phyloP scores from a whole-genome alignment of 2,113 vertebrate genomes.

The Amphiprion percula region DNA sequence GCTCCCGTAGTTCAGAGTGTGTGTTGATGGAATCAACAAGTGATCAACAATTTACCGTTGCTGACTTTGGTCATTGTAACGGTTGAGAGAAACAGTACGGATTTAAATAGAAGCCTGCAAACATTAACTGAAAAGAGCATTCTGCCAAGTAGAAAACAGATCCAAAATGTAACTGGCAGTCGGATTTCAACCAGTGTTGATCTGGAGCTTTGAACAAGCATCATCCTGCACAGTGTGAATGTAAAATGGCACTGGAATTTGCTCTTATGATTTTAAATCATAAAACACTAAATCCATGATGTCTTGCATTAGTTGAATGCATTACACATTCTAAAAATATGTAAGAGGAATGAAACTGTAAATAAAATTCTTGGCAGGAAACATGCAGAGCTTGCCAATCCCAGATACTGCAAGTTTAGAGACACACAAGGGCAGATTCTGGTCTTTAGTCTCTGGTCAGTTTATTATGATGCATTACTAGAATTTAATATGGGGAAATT shows the following conservation, averaged over 20 bases:
- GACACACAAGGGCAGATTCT: background rate
- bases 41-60: background rate
- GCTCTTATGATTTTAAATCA: background rate
- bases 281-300: background rate
- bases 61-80: background rate
- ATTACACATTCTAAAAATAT: too few relatives aligned
- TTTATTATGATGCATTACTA: background rate
- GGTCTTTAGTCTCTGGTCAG: background rate
- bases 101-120: background rate
- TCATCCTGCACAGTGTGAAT: background rate
- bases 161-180: background rate
- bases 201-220: background rate
- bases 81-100: background rate
- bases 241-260: background rate
- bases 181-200: background rate
- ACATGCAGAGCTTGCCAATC: background rate
- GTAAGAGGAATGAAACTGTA: too few relatives aligned
- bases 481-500: background rate
- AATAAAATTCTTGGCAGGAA: background rate
- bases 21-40: background rate
- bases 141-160: background rate
- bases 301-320: background rate
- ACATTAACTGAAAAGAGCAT: background rate
- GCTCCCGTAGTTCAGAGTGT: too few relatives aligned
- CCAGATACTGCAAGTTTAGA: background rate